Evolutionary conservation across 2,888 invertebrate species (phyloP).

Genomic region (Agriotes lineatus): DNA sequence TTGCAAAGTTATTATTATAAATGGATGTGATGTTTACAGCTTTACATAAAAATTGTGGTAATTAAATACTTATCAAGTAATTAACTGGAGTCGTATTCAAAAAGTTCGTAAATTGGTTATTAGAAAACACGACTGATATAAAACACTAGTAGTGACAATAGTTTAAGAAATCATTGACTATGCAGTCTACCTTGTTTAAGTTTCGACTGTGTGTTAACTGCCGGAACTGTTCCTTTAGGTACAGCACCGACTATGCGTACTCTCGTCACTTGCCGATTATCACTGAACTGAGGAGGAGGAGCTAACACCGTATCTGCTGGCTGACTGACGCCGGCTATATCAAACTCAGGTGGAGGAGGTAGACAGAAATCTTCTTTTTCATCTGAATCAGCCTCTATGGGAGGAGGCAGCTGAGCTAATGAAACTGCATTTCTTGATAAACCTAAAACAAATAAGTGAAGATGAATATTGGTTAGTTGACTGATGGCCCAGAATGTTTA

Average conservation of each 20-base stretch:
- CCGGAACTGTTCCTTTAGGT: conserved; percentile 72
- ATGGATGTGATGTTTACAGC: conserved; percentile 19
- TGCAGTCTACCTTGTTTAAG: conserved; percentile 63
- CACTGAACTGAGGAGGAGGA: conserved; percentile 93
- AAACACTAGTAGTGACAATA: conserved; percentile 30
- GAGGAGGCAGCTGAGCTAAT: conserved; percentile 84
- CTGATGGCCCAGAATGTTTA: too few species aligned
- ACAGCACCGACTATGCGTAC: conserved; percentile 88
- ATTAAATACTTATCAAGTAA: conserved; percentile 15
- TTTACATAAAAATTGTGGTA: conserved; percentile 11
- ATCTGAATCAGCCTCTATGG: conserved; percentile 79
- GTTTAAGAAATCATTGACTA: conserved; percentile 59
- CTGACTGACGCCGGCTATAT: conserved; percentile 58
- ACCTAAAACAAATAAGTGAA: conserved; percentile 25
- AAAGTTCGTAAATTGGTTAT: conserved; percentile 25
- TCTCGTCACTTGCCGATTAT: conserved; percentile 73
- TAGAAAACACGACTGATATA: conserved; percentile 37
- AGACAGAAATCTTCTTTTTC: conserved; percentile 74
- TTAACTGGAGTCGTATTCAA: conserved; percentile 17
- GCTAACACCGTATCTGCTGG: conserved; percentile 71
- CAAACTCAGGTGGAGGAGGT: conserved; percentile 73
- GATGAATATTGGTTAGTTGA: background rate
- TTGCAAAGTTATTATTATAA: conserved; percentile 21
- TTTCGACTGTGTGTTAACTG: conserved; percentile 55
- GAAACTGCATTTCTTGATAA: conserved; percentile 79